Evolutionary conservation across 2,888 invertebrate species (phyloP).

Genomic region (Chironomus tentans): DNA sequence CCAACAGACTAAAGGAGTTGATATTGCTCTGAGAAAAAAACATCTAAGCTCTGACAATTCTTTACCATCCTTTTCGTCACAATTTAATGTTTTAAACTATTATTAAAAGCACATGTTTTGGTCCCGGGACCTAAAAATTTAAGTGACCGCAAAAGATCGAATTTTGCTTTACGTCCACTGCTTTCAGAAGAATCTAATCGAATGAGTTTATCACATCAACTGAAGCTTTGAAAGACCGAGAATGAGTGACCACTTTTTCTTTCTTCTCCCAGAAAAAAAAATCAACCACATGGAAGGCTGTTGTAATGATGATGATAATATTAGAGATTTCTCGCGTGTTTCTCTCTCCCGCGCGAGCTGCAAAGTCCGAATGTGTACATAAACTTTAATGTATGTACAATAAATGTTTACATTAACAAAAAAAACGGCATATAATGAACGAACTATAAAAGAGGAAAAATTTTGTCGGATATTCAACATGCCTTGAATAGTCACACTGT

Average conservation of each 20-base stretch:
- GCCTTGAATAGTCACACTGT: background rate
- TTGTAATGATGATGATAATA: background rate
- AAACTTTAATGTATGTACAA: constrained; percentile 13
- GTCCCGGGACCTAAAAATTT: constrained; percentile 8
- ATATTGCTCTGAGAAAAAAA: too few species aligned
- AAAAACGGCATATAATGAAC: background rate
- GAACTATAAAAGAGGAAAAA: background rate
- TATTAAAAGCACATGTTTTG: background rate
- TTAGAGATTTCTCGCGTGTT: constrained; percentile 12
- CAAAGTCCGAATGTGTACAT: constrained; percentile 2
- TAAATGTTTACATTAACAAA: constrained; percentile 24
- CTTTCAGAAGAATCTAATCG: constrained; percentile 21
- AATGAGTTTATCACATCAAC: constrained; percentile 8
- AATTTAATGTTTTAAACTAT: too few species aligned
- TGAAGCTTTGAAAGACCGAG: background rate
- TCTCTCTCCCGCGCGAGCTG: background rate
- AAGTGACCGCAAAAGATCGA: background rate
- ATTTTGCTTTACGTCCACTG: constrained; percentile 11
- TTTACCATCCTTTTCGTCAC: too few species aligned
- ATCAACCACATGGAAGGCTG: background rate
- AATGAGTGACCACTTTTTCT: constrained; percentile 9
- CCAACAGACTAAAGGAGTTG: too few species aligned
- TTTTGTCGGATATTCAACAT: background rate
- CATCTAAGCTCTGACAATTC: too few species aligned
- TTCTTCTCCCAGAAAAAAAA: background rate